phyloP scores from a whole-genome alignment of 2,113 vertebrate genomes.

The Indri indri region DNA sequence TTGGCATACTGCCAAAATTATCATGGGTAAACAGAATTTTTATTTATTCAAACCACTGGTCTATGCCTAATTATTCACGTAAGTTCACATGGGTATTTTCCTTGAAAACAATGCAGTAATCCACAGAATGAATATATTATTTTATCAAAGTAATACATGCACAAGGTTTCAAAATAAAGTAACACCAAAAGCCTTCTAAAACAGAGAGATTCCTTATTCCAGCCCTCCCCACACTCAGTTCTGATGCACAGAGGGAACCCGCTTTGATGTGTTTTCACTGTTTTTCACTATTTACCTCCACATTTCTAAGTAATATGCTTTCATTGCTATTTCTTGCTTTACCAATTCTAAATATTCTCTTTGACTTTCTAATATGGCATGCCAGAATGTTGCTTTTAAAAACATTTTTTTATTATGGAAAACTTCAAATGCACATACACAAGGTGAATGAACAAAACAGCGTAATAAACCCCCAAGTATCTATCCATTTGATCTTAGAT shows the following conservation, averaged over 20 bases:
- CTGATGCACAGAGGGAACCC: not conserved
- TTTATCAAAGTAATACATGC: not conserved
- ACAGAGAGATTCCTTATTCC: not conserved
- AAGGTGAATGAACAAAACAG: not conserved
- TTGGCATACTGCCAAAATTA: not conserved
- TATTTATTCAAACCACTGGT: not conserved
- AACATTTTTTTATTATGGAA: not conserved
- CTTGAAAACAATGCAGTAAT: slow-evolving; percentile 22
- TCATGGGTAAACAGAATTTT: not conserved
- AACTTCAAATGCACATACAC: not conserved
- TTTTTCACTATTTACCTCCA: not conserved
- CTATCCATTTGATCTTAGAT: not conserved
- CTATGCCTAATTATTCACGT: not conserved
- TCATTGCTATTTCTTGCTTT: not conserved
- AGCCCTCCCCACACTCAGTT: not conserved
- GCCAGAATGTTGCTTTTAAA: not conserved
- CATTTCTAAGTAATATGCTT: not conserved
- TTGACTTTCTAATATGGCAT: not conserved
- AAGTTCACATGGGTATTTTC: not conserved
- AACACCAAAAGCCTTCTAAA: not conserved
- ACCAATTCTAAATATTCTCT: not conserved
- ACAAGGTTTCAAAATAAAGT: not conserved
- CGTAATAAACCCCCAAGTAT: not conserved
- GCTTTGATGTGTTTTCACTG: not conserved
- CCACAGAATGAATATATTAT: not conserved